Evolutionary conservation across 2,113 vertebrate species (phyloP).

Genomic region (Panthera tigris): DNA sequence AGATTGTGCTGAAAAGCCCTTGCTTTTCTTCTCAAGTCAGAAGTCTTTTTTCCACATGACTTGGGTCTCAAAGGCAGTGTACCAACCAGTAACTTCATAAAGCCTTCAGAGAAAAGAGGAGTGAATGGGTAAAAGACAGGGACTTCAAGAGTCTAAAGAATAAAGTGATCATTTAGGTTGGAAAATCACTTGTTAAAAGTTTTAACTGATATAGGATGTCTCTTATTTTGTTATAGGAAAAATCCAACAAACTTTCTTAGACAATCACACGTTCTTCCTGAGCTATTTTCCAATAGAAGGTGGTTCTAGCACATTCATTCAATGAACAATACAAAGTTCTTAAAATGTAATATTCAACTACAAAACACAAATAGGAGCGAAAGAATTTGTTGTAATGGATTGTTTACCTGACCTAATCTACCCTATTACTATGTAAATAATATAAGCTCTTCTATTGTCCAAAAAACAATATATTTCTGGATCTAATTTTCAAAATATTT

Average conservation of each 20-base stretch:
- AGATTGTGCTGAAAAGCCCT: not conserved
- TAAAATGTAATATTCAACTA: constrained; percentile 27
- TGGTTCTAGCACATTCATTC: not conserved
- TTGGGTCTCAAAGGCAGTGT: not conserved
- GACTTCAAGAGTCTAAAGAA: not conserved
- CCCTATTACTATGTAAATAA: not conserved
- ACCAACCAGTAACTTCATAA: not conserved
- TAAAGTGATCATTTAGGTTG: not conserved
- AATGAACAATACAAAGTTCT: not conserved
- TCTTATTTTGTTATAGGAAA: not conserved
- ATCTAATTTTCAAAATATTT: not conserved
- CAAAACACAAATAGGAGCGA: not conserved
- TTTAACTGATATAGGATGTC: not conserved
- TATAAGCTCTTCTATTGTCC: not conserved
- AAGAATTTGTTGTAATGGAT: not conserved
- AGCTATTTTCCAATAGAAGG: not conserved
- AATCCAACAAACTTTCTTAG: not conserved
- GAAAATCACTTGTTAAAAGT: constrained; percentile 8
- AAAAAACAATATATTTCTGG: not conserved
- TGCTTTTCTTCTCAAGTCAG: not conserved
- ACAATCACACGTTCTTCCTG: not conserved
- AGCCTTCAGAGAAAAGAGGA: not conserved
- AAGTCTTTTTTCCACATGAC: not conserved
- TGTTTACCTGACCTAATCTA: not conserved
- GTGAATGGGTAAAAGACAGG: not conserved